phyloP scores from a whole-genome alignment of 2,113 vertebrate genomes.

The Sterna hirundo region DNA sequence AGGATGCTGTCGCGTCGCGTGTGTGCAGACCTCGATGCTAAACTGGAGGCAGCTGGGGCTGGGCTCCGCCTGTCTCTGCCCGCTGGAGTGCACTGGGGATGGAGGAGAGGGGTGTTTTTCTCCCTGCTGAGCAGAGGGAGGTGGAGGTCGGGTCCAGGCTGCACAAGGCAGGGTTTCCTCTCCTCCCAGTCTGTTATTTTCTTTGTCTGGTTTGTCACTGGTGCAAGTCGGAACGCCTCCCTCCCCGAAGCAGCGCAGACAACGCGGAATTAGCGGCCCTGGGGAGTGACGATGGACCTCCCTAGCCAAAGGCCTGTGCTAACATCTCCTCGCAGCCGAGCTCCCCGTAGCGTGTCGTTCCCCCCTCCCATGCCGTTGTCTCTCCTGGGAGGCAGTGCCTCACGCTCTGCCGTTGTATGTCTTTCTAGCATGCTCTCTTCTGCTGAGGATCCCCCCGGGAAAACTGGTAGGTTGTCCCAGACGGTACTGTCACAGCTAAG shows the following conservation, averaged over 20 bases:
- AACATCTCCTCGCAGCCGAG: neutral
- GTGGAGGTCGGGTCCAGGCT: neutral
- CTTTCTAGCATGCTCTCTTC: neutral
- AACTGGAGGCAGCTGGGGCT: fast-evolving
- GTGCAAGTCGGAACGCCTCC: neutral
- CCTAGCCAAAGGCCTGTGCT: neutral
- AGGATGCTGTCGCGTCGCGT: neutral
- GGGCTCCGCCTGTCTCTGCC: neutral
- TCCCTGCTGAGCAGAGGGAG: neutral
- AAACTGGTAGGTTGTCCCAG: slow-evolving; percentile 3
- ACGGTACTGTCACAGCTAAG: slow-evolving; percentile 22
- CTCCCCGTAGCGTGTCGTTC: neutral
- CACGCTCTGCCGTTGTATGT: neutral
- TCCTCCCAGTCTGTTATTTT: neutral
- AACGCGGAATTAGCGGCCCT: neutral
- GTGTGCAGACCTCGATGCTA: neutral
- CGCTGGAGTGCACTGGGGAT: neutral
- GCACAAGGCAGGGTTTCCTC: neutral
- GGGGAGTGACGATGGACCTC: neutral
- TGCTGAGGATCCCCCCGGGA: slow-evolving; percentile 22
- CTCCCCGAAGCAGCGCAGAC: neutral
- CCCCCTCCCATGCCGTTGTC: neutral
- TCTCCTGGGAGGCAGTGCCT: neutral
- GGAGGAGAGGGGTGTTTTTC: neutral
- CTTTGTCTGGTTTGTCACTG: neutral